These are phyloP conservation scores for Cephalotes varians DNA, from an alignment of 2,888 invertebrate species.

Conservation along the genomic window DNA sequence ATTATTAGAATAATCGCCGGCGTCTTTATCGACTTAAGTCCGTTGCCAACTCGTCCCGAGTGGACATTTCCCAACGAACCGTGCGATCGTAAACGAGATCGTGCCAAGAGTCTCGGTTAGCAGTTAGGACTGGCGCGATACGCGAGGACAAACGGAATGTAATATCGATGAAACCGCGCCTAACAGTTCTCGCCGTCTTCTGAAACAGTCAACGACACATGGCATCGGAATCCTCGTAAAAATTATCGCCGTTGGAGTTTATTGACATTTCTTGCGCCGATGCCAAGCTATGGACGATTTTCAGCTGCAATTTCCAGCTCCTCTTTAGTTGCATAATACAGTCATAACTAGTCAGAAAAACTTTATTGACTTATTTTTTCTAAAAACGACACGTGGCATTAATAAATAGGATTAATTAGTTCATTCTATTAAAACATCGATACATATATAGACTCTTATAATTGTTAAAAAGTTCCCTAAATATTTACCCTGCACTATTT, in stretches of 20 bases:
- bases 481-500: not conserved
- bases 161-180: conserved; percentile 39
- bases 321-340: conserved; percentile 1
- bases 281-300: conserved; percentile 63
- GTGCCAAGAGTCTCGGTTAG: conserved; percentile 69
- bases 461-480: not conserved
- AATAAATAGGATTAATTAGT: not conserved
- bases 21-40: conserved; percentile 69
- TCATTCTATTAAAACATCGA: not conserved
- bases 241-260: conserved; percentile 67
- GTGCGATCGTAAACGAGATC: conserved; percentile 54
- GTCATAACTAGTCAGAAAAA: not conserved
- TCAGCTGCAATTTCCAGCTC: conserved; percentile 42
- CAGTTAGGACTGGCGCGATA: conserved; percentile 57
- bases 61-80: conserved; percentile 64
- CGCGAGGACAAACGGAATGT: conserved; percentile 25
- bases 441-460: not conserved
- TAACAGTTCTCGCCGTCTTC: not conserved
- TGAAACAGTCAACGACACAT: conserved; percentile 34
- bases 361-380: not conserved
- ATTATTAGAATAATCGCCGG: conserved; percentile 72
- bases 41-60: conserved; percentile 66
- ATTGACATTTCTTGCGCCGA: conserved; percentile 48
- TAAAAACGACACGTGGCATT: not conserved
- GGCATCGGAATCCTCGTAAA: conserved; percentile 57